Percentiles rank a stretch among this genome's conserved stretches.
These are phyloP conservation scores for Leptogaster cylindrica DNA, from an alignment of 2,888 invertebrate genomes.

Conservation along the genomic window DNA sequence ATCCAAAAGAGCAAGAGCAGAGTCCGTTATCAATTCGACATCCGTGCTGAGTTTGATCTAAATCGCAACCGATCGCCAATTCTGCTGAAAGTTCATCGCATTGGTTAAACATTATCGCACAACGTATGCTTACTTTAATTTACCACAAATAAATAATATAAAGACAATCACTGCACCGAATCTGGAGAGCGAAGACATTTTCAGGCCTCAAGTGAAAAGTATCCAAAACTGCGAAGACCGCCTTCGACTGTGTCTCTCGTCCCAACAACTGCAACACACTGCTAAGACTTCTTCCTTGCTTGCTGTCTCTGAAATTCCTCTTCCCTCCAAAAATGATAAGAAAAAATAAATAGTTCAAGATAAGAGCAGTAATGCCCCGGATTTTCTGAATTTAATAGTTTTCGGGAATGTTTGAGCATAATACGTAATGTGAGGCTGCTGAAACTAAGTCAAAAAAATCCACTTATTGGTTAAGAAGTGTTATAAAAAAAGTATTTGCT, in stretches of 20 bases:
- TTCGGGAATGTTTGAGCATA: no score
- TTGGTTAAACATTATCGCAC: no score
- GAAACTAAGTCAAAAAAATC: no score
- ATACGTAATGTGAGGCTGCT: no score
- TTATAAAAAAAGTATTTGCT: no score
- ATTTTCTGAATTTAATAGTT: no score
- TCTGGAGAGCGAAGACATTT: neutral
- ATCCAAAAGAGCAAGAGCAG: conserved; percentile 69
- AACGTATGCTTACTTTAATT: neutral
- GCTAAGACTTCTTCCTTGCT: conserved; percentile 10
- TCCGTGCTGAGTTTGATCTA: conserved; percentile 66
- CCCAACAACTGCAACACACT: conserved; percentile 2
- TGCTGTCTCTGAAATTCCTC: neutral
- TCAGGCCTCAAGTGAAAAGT: neutral
- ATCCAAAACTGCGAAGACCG: neutral
- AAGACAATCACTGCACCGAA: neutral
- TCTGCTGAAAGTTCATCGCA: neutral
- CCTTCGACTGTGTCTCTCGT: neutral
- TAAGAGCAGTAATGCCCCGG: conserved; percentile 3
- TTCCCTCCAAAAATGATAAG: conserved; percentile 16
- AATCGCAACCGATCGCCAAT: conserved; percentile 55
- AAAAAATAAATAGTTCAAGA: conserved; percentile 26
- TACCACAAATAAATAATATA: conserved; percentile 12
- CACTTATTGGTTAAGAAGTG: no score
- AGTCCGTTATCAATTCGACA: conserved; percentile 67